Conservation (phyloP, 2,888 invertebrate genomes). For the Stomorhina lunata region DNA sequence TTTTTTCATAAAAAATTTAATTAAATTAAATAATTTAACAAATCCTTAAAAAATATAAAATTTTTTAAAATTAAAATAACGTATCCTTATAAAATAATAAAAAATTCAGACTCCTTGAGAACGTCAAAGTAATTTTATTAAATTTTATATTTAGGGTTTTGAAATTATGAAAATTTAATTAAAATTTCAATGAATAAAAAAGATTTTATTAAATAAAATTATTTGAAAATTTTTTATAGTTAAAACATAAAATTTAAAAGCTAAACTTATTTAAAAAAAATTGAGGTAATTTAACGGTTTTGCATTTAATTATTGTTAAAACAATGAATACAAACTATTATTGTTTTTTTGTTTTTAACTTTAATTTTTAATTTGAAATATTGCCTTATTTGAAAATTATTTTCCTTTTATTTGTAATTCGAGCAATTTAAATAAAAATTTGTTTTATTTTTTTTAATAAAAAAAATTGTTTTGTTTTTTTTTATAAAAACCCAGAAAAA, state of each 20-base stretch:
- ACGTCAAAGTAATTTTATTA: constrained; percentile 38
- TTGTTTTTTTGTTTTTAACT: constrained; percentile 22
- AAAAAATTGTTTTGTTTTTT: constrained; percentile 39
- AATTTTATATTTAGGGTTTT: no score
- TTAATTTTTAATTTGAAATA: constrained; percentile 43
- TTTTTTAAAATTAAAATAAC: constrained; percentile 56
- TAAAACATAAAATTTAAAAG: constrained; percentile 35
- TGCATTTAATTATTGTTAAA: constrained; percentile 19
- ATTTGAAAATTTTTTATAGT: constrained; percentile 28
- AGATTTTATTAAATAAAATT: neutral
- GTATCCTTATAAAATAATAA: constrained; percentile 79
- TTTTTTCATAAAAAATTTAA: neutral
- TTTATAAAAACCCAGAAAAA: constrained; percentile 42
- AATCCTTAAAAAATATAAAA: constrained; percentile 28
- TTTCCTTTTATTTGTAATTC: constrained; percentile 47
- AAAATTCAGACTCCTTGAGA: constrained; percentile 79
- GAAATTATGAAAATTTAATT: neutral
- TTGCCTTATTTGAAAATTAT: constrained; percentile 45
- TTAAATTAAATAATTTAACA: constrained; percentile 37
- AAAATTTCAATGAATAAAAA: neutral
- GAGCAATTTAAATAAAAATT: constrained; percentile 50
- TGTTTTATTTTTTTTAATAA: constrained; percentile 8
- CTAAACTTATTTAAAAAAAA: constrained; percentile 32
- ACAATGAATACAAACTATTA: constrained; percentile 62
- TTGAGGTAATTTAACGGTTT: constrained; percentile 64